Base-by-base conservation (phyloP, 1,140 invertebrate species). In the Drosophila willistoni region DNA sequence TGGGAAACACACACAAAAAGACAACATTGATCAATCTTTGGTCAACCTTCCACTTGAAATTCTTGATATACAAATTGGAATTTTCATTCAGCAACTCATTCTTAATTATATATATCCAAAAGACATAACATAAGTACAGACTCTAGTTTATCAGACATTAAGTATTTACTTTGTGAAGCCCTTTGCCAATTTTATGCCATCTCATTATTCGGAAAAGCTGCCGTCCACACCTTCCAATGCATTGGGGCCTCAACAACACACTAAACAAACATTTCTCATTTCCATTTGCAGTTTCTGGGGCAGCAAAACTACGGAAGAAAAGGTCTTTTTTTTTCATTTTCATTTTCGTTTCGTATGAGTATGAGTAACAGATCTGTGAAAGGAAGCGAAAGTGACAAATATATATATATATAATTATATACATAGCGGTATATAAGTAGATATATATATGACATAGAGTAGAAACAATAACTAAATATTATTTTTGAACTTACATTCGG, bases 261-360 rank as follows among this genome's bases (percentile, higher is more conserved):
- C 29, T 29, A 62, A 41, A 39, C 54, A 71, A 25, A 10, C 42
- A 61, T 42, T 42, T 33, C 42, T 19, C 42, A 61, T 42, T 42
- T 41, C 10, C 42, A 61, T 42, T 42, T 12, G 36, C 17, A 42
- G 17, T 72, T 68, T 61, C 66, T 72, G 29, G 59, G 70, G 29
- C 68, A 73, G 12, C 29, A 68, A 55, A 47, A 64, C 68, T 62
- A 33, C 65, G 73, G 73, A 68, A 77, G 42, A 76, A 76, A 55
- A 47, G 44, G 44, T 47, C 44, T 47, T 47, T 54, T 54, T 39
- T 12, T 39, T n/a, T n/a, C n/a, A n/a, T n/a, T 39, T 39, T 39
- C 12, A 4, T 29, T 55, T 55, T 13, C 14, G 2, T 47, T 17
- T 14, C 14, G 2, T 34, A 42, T 51, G n/a, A 57, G 39, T 60